Conservation (phyloP, 2,888 invertebrate genomes). For the Hemistola chrysoprasaria region DNA sequence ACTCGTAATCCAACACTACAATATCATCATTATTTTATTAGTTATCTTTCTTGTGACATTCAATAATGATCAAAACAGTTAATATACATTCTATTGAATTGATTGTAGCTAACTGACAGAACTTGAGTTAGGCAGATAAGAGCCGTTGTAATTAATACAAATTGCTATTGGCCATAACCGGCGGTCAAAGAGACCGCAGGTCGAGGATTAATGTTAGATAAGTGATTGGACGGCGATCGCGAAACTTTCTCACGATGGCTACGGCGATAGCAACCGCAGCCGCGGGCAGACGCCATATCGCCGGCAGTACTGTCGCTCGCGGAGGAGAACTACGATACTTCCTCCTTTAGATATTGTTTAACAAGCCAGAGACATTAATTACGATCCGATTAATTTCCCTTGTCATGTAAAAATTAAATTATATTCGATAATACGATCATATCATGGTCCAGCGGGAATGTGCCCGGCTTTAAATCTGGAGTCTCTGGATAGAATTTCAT, state of each 20-base stretch:
- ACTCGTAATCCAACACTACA: conserved; percentile 38
- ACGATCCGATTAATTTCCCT: conserved; percentile 6
- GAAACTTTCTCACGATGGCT: conserved; percentile 70
- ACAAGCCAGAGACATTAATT: conserved; percentile 17
- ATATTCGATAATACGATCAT: no score
- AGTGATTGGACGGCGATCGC: conserved; percentile 62
- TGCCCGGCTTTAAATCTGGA: no score
- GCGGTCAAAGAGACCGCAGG: conserved; percentile 67
- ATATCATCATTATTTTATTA: conserved; percentile 36
- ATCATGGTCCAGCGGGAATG: no score
- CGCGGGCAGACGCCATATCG: conserved; percentile 33
- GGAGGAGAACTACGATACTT: conserved; percentile 42
- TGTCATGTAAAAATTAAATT: no score
- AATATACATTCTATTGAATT: conserved; percentile 24
- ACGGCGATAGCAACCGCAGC: conserved; percentile 40
- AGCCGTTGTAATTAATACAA: conserved; percentile 67
- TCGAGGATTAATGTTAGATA: conserved; percentile 59
- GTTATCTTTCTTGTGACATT: conserved; percentile 28
- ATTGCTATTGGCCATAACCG: conserved; percentile 57
- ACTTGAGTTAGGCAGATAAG: conserved; percentile 39
- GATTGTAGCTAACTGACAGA: conserved; percentile 30
- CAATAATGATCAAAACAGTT: conserved; percentile 28
- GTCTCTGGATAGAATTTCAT: no score
- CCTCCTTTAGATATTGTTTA: conserved; percentile 37
- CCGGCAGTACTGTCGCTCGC: conserved; percentile 27